phyloP scores from a whole-genome alignment of 2,888 invertebrate species.

The Microplitis deprimator region DNA sequence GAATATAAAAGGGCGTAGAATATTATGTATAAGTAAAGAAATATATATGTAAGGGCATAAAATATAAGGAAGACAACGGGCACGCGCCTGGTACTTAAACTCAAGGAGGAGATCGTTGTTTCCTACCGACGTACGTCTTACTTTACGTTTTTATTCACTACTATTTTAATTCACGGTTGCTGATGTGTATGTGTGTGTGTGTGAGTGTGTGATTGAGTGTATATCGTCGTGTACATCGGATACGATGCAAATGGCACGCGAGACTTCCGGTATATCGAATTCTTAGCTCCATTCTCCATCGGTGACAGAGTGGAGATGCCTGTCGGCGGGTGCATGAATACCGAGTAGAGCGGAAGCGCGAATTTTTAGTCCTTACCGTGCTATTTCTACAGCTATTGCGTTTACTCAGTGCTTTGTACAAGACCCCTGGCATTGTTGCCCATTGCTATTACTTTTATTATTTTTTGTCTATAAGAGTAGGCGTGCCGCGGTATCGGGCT shows the following conservation, averaged over 20 bases:
- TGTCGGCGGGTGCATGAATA: constrained; percentile 18
- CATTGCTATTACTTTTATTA: constrained; percentile 17
- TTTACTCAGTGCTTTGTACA: constrained; percentile 1
- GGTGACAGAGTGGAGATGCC: constrained; percentile 29
- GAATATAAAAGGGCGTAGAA: constrained; percentile 1
- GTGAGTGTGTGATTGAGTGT: background rate
- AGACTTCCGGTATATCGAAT: constrained; percentile 65
- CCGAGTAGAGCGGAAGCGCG: constrained; percentile 30
- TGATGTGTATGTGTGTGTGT: constrained; percentile 10
- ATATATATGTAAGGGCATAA: background rate
- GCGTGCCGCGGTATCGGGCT: constrained; percentile 46
- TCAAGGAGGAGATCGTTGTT: constrained; percentile 43
- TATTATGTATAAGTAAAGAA: constrained; percentile 3
- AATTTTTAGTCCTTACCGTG: constrained; percentile 29
- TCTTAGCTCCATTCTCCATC: constrained; percentile 37
- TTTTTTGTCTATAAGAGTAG: constrained; percentile 23
- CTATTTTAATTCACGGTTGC: background rate
- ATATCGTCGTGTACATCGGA: constrained; percentile 55
- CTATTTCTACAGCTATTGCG: background rate
- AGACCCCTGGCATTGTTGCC: background rate
- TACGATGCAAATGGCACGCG: constrained; percentile 68
- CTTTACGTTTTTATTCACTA: constrained; percentile 22
- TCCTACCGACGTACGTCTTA: constrained; percentile 7
- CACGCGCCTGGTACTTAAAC: constrained; percentile 41
- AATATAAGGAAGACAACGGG: constrained; percentile 40